phyloP scores from a whole-genome alignment of 2,888 invertebrate species.

The Frankliniella intonsa region DNA sequence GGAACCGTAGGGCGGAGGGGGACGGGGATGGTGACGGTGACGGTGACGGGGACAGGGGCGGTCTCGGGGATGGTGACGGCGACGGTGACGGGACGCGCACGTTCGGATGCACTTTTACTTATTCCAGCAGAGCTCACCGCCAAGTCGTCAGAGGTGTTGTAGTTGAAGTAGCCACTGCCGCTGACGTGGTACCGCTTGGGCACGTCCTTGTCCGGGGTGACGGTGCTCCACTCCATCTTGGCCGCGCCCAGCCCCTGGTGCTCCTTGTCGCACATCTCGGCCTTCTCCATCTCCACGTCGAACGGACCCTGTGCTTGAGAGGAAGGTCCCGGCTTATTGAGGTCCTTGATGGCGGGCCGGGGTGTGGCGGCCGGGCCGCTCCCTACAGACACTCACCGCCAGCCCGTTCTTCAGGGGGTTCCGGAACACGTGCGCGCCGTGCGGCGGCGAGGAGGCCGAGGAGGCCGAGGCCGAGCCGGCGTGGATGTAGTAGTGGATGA shows the following conservation, averaged over 20 bases:
- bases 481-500: constrained; percentile 15
- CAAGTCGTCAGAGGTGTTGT: constrained; percentile 11
- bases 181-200: constrained; percentile 12
- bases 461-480: neutral
- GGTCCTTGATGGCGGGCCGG: neutral
- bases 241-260: neutral
- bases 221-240: constrained; percentile 1
- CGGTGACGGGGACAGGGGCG: too few species aligned
- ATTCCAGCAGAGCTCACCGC: neutral
- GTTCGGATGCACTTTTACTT: too few species aligned
- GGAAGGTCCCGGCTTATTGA: neutral
- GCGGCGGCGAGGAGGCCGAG: neutral
- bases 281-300: constrained; percentile 16
- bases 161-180: constrained; percentile 13
- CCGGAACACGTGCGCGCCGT: neutral
- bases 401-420: neutral
- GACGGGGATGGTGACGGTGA: too few species aligned
- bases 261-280: constrained; percentile 11
- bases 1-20: too few species aligned
- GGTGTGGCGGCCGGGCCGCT: neutral
- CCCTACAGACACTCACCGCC: neutral
- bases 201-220: neutral
- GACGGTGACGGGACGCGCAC: too few species aligned
- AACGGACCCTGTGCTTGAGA: neutral
- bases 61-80: too few species aligned